Conservation (phyloP, 2,113 vertebrate genomes). For the Pangasianodon hypophthalmus region DNA sequence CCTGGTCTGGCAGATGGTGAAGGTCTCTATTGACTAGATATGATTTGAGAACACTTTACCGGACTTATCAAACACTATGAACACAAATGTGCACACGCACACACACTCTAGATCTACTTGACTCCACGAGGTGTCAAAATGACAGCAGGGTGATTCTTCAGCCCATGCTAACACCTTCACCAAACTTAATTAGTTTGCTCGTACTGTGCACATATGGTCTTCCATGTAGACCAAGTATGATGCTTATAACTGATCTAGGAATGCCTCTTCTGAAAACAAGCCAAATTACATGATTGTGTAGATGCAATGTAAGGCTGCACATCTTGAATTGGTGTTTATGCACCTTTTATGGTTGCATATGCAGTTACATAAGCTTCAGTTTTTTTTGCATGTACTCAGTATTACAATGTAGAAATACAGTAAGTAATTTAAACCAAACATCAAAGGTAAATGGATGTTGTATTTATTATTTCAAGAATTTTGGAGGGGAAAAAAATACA, state of each 20-base stretch:
- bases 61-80: constrained; percentile 59
- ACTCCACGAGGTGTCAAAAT: constrained; percentile 66
- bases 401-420: background rate
- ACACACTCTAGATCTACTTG: constrained; percentile 72
- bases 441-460: background rate
- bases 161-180: constrained; percentile 65
- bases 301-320: background rate
- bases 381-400: background rate
- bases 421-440: background rate
- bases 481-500: background rate
- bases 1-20: constrained; percentile 34
- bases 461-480: background rate
- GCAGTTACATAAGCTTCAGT: background rate
- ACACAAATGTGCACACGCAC: constrained; percentile 70
- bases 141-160: constrained; percentile 69
- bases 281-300: background rate
- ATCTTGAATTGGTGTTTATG: background rate
- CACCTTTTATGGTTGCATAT: background rate
- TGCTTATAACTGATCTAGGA: constrained; percentile 59
- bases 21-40: constrained; percentile 35
- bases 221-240: constrained; percentile 66
- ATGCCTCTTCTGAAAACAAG: background rate
- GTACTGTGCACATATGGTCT: constrained; percentile 70
- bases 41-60: constrained; percentile 30
- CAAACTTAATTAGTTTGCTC: constrained; percentile 56